Evolutionary conservation across 2,113 vertebrate genomes (phyloP).

Genomic region (Trematocara unimaculatum): DNA sequence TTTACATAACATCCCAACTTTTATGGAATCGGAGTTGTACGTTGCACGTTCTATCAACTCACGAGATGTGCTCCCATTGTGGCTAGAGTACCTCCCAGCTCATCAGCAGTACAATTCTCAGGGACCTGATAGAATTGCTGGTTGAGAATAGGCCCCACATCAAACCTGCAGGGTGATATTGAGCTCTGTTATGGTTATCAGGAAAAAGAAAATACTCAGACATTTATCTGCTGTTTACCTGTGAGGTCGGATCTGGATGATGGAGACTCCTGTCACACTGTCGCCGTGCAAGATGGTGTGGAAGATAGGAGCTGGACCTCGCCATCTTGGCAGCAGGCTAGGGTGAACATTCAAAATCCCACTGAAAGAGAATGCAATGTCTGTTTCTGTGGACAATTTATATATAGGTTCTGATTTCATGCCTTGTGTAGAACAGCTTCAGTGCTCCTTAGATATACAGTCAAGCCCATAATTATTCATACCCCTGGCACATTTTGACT

Average conservation of each 20-base stretch:
- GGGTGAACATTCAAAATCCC: slow-evolving; percentile 92
- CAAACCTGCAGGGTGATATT: slow-evolving; percentile 76
- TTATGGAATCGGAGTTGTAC: accelerated
- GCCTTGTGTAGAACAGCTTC: neutral
- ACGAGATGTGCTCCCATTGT: slow-evolving; percentile 84
- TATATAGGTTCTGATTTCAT: neutral
- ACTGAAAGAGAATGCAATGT: slow-evolving; percentile 45
- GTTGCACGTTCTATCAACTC: neutral
- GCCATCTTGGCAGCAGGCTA: slow-evolving; percentile 90
- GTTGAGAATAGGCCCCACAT: slow-evolving; percentile 87
- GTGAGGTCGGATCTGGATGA: slow-evolving; percentile 91
- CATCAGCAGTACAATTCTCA: slow-evolving; percentile 74
- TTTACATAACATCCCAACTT: neutral
- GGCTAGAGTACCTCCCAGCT: slow-evolving; percentile 79
- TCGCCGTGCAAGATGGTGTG: slow-evolving; percentile 89
- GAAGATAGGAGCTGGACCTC: slow-evolving; percentile 88
- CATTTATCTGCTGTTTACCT: slow-evolving; percentile 61
- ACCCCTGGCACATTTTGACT: accelerated
- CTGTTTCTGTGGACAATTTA: neutral
- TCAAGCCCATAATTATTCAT: accelerated
- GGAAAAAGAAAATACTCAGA: neutral
- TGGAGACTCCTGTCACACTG: slow-evolving; percentile 82
- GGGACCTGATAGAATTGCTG: slow-evolving; percentile 80
- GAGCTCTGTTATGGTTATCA: neutral
- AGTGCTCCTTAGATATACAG: neutral